A percentile compares a stretch with the other conserved stretches of the same genome.
Evolutionary conservation across 2,888 invertebrate genomes (phyloP).

Genomic region (Zele albiditarsus): DNA sequence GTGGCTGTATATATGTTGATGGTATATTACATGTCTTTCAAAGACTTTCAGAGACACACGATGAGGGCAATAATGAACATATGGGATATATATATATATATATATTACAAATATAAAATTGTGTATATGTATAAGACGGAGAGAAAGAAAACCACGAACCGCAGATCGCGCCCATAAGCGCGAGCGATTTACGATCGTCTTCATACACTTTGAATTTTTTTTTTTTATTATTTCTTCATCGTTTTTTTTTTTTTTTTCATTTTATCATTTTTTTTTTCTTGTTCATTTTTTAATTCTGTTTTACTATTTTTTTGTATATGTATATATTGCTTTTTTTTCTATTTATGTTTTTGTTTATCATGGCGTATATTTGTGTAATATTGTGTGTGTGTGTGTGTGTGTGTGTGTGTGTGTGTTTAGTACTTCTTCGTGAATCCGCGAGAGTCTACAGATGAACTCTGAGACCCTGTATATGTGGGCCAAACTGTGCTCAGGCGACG

Average conservation of each 20-base stretch:
- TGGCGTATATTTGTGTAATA: no score
- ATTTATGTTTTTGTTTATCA: constrained; percentile 20
- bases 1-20: not conserved
- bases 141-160: constrained; percentile 64
- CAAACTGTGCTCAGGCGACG: constrained; percentile 58
- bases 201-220: not conserved
- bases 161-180: constrained; percentile 59
- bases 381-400: constrained; percentile 24
- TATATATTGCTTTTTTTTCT: constrained; percentile 1
- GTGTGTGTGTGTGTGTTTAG: constrained; percentile 9
- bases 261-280: constrained; percentile 49
- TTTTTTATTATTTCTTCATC: constrained; percentile 25
- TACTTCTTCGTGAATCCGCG: constrained; percentile 24
- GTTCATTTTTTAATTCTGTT: constrained; percentile 34
- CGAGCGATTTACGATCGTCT: constrained; percentile 62
- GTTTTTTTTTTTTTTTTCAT: not conserved
- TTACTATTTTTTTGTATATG: constrained; percentile 30
- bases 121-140: constrained; percentile 41
- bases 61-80: constrained; percentile 3
- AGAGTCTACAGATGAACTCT: constrained; percentile 40
- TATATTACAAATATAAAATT: constrained; percentile 17
- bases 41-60: not conserved
- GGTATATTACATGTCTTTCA: not conserved
- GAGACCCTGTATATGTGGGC: constrained; percentile 62
- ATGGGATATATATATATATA: constrained; percentile 11